These are phyloP conservation scores for Scaeva pyrastri DNA, from an alignment of 2,888 invertebrate genomes.

Conservation along the genomic window DNA sequence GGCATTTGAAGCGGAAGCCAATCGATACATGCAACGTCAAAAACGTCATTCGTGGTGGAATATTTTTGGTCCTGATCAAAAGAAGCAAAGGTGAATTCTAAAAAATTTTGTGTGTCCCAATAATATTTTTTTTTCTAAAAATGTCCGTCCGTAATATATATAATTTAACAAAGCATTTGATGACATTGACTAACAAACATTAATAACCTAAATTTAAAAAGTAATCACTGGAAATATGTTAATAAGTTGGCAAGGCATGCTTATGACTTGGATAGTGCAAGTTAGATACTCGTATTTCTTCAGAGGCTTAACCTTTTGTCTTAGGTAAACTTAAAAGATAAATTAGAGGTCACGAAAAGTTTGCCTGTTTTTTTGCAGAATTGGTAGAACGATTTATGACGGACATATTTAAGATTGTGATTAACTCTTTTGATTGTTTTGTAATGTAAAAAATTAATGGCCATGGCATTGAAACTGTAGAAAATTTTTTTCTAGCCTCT, in stretches of 20 bases:
- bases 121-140: constrained; percentile 15
- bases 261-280: not conserved
- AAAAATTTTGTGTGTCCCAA: constrained; percentile 23
- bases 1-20: constrained; percentile 77
- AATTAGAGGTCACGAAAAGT: too few relatives aligned
- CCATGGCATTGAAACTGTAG: too few relatives aligned
- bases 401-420: too few relatives aligned
- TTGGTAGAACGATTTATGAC: too few relatives aligned
- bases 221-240: not conserved
- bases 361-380: too few relatives aligned
- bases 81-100: constrained; percentile 87
- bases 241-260: not conserved
- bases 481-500: too few relatives aligned
- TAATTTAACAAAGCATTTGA: constrained; percentile 5
- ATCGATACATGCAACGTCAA: constrained; percentile 83
- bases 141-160: constrained; percentile 9
- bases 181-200: not conserved
- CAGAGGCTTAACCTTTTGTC: too few relatives aligned
- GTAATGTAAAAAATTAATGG: too few relatives aligned
- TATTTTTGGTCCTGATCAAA: constrained; percentile 91
- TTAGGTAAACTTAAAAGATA: too few relatives aligned
- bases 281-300: too few relatives aligned
- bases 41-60: constrained; percentile 96
- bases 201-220: not conserved
- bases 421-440: too few relatives aligned